A percentile compares a stretch with the other conserved stretches of the same genome.
Conservation (phyloP, 2,888 invertebrate genomes). For the Unio pictorum region DNA sequence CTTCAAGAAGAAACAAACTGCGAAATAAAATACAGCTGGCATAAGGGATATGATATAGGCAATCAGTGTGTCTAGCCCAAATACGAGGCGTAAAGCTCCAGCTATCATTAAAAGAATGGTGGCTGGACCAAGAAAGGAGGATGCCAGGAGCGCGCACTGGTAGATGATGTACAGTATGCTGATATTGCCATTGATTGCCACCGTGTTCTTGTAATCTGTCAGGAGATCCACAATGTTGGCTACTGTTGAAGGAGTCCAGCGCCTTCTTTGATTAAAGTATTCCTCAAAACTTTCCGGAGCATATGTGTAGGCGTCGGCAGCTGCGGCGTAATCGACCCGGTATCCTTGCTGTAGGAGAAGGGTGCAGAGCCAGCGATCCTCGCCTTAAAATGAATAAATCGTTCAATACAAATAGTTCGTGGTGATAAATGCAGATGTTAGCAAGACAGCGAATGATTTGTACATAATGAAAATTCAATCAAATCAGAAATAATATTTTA, state of each 20-base stretch:
- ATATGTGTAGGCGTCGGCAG: constrained; percentile 61
- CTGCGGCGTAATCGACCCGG: constrained; percentile 63
- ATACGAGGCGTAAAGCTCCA: constrained; percentile 63
- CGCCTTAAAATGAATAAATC: constrained; percentile 43
- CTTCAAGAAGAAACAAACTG: constrained; percentile 56
- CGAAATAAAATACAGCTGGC: constrained; percentile 56
- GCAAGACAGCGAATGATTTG: no score
- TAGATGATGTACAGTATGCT: constrained; percentile 74
- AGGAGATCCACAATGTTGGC: constrained; percentile 61
- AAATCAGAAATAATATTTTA: no score
- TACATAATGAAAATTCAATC: no score
- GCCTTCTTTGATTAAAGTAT: constrained; percentile 62
- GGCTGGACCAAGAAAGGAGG: constrained; percentile 85
- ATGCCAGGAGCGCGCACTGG: constrained; percentile 83
- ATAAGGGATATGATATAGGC: constrained; percentile 55
- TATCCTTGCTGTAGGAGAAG: constrained; percentile 63
- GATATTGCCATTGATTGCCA: constrained; percentile 96
- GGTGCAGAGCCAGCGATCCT: constrained; percentile 65
- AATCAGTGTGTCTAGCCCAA: constrained; percentile 43
- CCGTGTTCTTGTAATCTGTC: constrained; percentile 89
- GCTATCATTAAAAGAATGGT: constrained; percentile 69
- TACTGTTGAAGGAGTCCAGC: constrained; percentile 64
- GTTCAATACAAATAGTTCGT: no score
- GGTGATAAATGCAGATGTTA: no score
- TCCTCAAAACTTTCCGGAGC: constrained; percentile 63